Evolutionary conservation across 2,113 vertebrate species (phyloP).

Genomic region (Ursus arctos): DNA sequence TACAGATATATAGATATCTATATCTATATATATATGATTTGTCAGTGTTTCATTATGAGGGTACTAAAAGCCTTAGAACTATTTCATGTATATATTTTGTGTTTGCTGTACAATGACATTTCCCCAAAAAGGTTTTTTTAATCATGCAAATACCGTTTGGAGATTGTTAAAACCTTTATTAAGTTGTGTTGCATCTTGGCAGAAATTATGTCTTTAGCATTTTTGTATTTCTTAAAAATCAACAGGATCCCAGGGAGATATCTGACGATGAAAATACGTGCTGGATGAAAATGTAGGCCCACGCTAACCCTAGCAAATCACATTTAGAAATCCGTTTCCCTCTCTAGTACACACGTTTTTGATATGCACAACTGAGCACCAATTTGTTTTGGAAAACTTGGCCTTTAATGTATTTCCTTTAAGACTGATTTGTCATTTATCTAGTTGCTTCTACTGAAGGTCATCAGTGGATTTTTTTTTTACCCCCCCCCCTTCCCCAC

Average conservation of each 20-base stretch:
- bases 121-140: background rate
- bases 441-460: background rate
- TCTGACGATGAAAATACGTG: background rate
- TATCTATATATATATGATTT: background rate
- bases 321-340: background rate
- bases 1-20: no score
- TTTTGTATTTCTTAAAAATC: background rate
- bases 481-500: background rate
- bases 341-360: background rate
- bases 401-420: background rate
- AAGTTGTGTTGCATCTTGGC: background rate
- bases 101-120: slow-evolving; percentile 8
- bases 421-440: background rate
- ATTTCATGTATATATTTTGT: background rate
- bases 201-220: background rate
- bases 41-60: background rate
- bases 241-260: background rate
- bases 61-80: background rate
- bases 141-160: background rate
- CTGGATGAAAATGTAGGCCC: background rate
- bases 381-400: background rate
- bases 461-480: background rate
- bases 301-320: background rate
- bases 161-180: background rate
- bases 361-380: background rate